Percentiles rank a stretch among this genome's conserved stretches.
Conservation (phyloP, 2,113 vertebrate species). For the Benitochromis conjunctus region DNA sequence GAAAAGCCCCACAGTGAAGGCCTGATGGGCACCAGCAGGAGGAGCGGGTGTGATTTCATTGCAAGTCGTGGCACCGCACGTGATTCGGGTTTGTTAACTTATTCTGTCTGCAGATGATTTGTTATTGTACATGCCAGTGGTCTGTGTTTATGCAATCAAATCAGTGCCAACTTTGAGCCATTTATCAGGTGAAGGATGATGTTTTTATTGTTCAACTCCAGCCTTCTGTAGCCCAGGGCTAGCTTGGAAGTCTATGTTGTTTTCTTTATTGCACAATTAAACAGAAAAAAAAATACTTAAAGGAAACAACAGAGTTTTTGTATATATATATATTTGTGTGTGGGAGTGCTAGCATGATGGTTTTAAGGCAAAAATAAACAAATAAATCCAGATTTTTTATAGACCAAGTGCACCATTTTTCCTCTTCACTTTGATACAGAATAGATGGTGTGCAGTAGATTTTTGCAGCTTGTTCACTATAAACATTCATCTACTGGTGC, state of each 20-base stretch:
- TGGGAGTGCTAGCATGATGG: neutral
- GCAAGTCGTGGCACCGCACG: neutral
- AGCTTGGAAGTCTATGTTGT: neutral
- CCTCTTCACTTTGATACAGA: neutral
- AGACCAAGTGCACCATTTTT: neutral
- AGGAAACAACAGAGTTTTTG: neutral
- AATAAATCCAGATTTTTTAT: neutral
- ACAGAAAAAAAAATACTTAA: neutral
- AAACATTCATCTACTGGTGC: neutral
- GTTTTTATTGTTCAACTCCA: neutral
- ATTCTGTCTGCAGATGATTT: neutral
- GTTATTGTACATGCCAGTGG: neutral
- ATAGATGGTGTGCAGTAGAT: neutral
- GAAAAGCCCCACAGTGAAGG: neutral
- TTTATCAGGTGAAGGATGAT: neutral
- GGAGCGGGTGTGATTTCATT: neutral
- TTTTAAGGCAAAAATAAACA: neutral
- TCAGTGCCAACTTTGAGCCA: neutral
- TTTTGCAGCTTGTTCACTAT: neutral
- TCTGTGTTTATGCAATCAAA: neutral
- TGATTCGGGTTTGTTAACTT: neutral
- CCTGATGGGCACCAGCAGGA: neutral
- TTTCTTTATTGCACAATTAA: neutral
- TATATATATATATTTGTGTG: fast-evolving
- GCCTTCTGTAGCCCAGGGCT: neutral